Conservation (phyloP, 2,797 vertebrate genomes). For the Decapterus maruadsi region DNA sequence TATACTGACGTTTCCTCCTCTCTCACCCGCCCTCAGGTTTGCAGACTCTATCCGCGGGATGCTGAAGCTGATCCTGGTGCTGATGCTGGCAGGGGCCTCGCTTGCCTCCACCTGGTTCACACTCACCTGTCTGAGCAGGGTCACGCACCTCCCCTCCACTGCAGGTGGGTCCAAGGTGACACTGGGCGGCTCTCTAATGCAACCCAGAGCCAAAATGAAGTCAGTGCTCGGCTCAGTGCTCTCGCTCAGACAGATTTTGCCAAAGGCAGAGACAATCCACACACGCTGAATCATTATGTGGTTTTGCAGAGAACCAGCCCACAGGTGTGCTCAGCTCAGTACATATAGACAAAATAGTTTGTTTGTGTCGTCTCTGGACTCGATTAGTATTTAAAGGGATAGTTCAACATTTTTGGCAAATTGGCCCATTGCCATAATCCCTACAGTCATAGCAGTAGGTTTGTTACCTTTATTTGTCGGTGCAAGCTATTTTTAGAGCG, state of each 20-base stretch:
- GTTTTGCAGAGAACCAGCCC: neutral
- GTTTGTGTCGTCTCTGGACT: neutral
- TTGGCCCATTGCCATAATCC: too few species aligned
- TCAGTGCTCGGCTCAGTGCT: neutral
- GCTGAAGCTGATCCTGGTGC: conserved; percentile 96
- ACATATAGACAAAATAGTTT: neutral
- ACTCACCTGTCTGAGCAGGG: conserved; percentile 92
- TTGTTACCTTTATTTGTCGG: too few species aligned
- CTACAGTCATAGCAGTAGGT: too few species aligned
- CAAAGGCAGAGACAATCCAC: neutral
- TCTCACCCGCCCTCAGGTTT: conserved; percentile 85
- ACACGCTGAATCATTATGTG: neutral
- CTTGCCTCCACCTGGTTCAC: conserved; percentile 97
- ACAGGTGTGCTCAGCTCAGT: neutral
- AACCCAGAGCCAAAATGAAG: conserved; percentile 5
- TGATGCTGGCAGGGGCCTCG: conserved; percentile 95
- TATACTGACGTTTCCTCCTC: neutral
- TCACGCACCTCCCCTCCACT: conserved; percentile 96
- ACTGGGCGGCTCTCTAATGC: neutral
- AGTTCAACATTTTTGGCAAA: too few species aligned
- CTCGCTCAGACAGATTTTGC: neutral
- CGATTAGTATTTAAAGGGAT: neutral
- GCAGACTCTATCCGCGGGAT: conserved; percentile 97
- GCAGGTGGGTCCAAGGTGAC: conserved; percentile 87
- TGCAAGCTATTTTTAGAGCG: too few species aligned